Conservation (phyloP, 1,140 invertebrate species). For the Platyura marginata region DNA sequence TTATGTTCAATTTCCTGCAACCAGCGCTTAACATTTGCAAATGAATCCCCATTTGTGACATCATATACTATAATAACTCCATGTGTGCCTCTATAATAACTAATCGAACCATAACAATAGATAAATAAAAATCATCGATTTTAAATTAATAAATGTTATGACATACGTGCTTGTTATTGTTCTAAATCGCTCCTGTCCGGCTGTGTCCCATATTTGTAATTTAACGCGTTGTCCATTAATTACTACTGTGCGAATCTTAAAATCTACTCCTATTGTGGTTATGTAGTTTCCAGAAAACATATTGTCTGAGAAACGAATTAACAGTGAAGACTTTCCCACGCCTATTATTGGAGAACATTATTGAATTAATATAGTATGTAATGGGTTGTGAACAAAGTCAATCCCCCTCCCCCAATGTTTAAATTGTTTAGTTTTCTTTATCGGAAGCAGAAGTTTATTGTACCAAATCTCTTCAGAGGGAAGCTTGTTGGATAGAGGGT, state of each 20-base stretch:
- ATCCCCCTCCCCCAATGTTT: neutral
- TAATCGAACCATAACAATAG: conserved; percentile 17
- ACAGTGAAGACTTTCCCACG: conserved; percentile 93
- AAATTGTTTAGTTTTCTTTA: neutral
- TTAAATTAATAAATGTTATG: neutral
- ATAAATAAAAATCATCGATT: neutral
- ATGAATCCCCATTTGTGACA: conserved; percentile 95
- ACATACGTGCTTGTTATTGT: conserved; percentile 84
- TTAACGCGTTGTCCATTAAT: conserved; percentile 92
- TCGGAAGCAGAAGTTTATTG: too few species aligned
- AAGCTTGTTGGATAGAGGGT: neutral
- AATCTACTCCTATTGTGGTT: conserved; percentile 99
- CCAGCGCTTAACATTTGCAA: conserved; percentile 97
- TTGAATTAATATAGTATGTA: neutral
- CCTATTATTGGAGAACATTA: conserved; percentile 40
- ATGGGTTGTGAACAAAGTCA: neutral
- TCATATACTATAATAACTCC: conserved; percentile 99
- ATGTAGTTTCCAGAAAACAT: conserved; percentile 97
- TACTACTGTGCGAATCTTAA: conserved; percentile 94
- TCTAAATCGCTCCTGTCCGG: conserved; percentile 83
- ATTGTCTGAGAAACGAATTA: conserved; percentile 95
- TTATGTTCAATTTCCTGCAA: conserved; percentile 98
- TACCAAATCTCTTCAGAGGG: neutral
- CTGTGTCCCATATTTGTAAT: conserved; percentile 93
- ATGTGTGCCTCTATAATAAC: conserved; percentile 96